Conservation (phyloP, 2,113 vertebrate species). For the Delphinus delphis region DNA sequence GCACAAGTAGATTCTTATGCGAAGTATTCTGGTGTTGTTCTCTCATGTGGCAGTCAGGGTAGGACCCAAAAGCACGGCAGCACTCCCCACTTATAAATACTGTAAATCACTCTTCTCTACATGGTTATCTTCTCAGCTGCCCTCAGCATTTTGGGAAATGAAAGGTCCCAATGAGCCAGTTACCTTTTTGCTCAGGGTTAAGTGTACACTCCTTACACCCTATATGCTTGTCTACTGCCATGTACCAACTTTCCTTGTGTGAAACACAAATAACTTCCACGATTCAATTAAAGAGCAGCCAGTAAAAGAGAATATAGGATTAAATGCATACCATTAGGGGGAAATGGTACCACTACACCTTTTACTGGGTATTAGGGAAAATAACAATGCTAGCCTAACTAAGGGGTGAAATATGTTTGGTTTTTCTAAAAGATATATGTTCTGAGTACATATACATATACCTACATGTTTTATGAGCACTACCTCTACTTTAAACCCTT, state of each 20-base stretch:
- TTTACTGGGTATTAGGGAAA: neutral
- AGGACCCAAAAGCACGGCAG: neutral
- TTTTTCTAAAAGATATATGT: neutral
- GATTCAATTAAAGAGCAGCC: slow-evolving; percentile 37
- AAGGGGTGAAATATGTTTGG: neutral
- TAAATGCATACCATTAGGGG: neutral
- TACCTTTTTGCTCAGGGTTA: slow-evolving; percentile 26
- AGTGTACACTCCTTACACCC: slow-evolving; percentile 14
- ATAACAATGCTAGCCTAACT: neutral
- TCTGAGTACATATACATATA: neutral
- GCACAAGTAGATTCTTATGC: neutral
- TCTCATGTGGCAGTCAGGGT: neutral
- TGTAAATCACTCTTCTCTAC: neutral
- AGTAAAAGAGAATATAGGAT: slow-evolving; percentile 28
- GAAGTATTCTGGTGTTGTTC: neutral
- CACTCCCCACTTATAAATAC: slow-evolving; percentile 14
- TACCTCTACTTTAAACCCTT: neutral
- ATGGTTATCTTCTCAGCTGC: neutral
- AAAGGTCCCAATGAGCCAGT: slow-evolving; percentile 22
- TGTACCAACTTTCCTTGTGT: neutral
- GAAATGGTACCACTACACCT: neutral
- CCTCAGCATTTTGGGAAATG: slow-evolving; percentile 44
- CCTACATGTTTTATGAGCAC: neutral
- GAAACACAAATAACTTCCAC: slow-evolving; percentile 52
- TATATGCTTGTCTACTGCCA: slow-evolving; percentile 8